Evolutionary conservation across 1,140 invertebrate species (phyloP), one percentile per base, ranked within the genome.

Genomic region (Gryon sp.): DNA sequence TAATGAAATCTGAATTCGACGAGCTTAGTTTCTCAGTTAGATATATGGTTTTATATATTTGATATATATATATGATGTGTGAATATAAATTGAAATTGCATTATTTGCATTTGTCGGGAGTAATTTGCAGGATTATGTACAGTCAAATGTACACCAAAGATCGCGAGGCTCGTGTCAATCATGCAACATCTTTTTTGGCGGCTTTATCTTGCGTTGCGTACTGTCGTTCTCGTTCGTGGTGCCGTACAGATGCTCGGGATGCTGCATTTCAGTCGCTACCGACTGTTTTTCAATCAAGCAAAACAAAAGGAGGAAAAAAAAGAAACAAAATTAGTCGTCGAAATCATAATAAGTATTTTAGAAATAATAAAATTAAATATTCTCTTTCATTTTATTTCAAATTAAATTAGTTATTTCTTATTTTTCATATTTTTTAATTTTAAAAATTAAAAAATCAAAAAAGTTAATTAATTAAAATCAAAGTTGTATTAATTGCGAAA

Each of bases 211-310:
- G 66, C 87, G 84, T 26, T 86, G 86, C 43, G 76, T 62, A 14
- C 1, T 26, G 52, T 85, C 81, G 38, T 78, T 72, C 22, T 86
- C 80, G 40, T 85, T 82, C 72, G 90, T 87, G 45, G 81, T 78
- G 68, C 89, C 89, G 59, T 90, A 90, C 38, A 90, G 85, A 62
- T 90, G 89, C 79, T 87, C 87, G 55, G 89, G 83, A 70, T 90
- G 88, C 81, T 86, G 85, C 90, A 90, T 90, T 81, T 90, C 90
- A 65, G 88, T 90, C 28, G 90, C 90, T 74, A 87, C 81, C 22
- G 90, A 90, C 90, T n/a, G n/a, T n/a, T 90, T 84, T 80, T 82
- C 76, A 62, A 84, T 84, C 68, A 76, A 79, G 75, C 70, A 41
- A 30, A 38, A 18, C 66, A 14, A 69, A 63, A 80, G 55, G 77